Evolutionary conservation across 2,113 vertebrate genomes (phyloP), one percentile per base, ranked within the genome.

Genomic region (Hassar affinis): DNA sequence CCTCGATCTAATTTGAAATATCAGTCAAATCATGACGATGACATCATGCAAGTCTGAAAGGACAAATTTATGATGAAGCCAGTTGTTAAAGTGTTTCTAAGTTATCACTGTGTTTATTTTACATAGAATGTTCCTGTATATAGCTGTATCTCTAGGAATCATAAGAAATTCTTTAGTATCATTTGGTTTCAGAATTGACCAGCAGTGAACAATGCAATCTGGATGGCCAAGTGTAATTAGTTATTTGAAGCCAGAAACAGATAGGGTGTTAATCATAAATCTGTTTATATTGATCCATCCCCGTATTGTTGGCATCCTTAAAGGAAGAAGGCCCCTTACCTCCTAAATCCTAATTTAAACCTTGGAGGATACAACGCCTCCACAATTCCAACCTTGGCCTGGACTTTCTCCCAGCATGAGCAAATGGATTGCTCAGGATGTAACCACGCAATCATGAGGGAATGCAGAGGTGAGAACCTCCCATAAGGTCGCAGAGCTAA

Each of bases 351-450:
- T 35, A 9, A 33, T 68, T 33, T 76, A 52, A 49, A 76, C 27
- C 49, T 76, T 30, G 17, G 71, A 49, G 9, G 52, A 33, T 76
- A 76, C 3, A 76, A 49, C 12, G 27, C 8, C 6, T 11, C 12
- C 11, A 72, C n/a, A 30, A n/a, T 52, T 15, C 22, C 87, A 86
- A 8, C 20, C n/a, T 64, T 52, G 42, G 35, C 33, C 91, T 93
- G 91, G 87, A 88, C 80, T 91, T 85, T 90, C 86, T 92, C 88
- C 85, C 56, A 64, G 11, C 77, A 62, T 61, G 84, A 87, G 86
- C 33, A 12, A 72, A 64, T 82, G 85, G 88, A 93, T 91, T 90
- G 90, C 90, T 88, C 77, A 61, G 79, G 90, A 91, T 88, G 88
- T 87, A 88, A 85, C 80, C 80, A 78, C 84, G 82, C 80, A 80